These are phyloP conservation scores for Misgurnus anguillicaudatus DNA, from an alignment of 2,113 vertebrate species.

Conservation along the genomic window DNA sequence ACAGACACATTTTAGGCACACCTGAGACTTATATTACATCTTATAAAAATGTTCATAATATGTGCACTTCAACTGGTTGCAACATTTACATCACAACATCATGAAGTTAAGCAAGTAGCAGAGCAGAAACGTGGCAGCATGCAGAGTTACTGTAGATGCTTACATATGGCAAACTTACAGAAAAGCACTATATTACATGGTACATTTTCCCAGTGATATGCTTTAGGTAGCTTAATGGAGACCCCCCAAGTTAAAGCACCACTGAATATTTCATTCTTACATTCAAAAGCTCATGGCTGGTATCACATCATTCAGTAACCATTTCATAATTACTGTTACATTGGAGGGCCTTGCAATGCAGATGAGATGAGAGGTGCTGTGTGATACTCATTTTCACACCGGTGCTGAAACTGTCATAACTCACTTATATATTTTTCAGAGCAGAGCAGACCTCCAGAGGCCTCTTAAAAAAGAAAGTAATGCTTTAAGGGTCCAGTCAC, in stretches of 20 bases:
- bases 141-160: not conserved
- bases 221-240: not conserved
- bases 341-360: conserved; percentile 7
- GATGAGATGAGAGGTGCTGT: conserved; percentile 22
- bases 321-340: conserved; percentile 18
- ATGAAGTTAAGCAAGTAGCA: too few species aligned
- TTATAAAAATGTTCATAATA: too few species aligned
- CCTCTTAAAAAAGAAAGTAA: conserved; percentile 47
- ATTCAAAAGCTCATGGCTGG: conserved; percentile 1
- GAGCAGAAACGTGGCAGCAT: too few species aligned
- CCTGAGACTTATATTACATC: too few species aligned
- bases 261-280: not conserved
- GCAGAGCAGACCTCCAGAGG: conserved; percentile 38
- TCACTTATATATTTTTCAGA: conserved; percentile 49
- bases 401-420: conserved; percentile 41
- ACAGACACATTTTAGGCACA: too few species aligned
- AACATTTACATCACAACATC: too few species aligned
- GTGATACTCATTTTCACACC: conserved; percentile 20
- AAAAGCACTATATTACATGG: not conserved
- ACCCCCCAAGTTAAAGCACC: not conserved
- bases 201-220: conserved; percentile 11
- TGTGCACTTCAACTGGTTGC: too few species aligned
- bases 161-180: not conserved
- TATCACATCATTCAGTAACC: not conserved
- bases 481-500: conserved; percentile 53